Evolutionary conservation across 2,888 invertebrate species (phyloP).

Genomic region (Cristatella mucedo): DNA sequence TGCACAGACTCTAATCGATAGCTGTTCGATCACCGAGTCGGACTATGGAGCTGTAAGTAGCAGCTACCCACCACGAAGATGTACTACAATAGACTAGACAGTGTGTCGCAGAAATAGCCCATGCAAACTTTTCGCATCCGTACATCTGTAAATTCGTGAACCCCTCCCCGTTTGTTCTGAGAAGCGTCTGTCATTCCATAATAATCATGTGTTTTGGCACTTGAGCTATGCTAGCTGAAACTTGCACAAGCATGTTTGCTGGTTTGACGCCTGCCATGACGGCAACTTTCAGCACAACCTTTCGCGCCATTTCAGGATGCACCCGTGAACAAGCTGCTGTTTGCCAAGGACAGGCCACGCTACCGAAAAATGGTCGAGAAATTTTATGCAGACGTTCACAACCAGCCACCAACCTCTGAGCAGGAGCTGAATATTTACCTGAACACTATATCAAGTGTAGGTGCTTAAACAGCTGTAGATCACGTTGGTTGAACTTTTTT

Average conservation of each 20-base stretch:
- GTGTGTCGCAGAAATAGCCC: conserved; percentile 84
- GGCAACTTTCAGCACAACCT: too few species aligned
- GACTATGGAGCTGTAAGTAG: conserved; percentile 6
- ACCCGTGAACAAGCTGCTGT: conserved; percentile 91
- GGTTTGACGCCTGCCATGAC: too few species aligned
- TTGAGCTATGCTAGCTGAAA: too few species aligned
- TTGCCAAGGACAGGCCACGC: conserved; percentile 69
- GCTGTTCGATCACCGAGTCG: conserved; percentile 61
- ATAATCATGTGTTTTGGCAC: too few species aligned
- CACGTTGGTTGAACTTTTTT: background rate
- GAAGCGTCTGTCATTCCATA: too few species aligned
- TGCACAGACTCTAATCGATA: conserved; percentile 99
- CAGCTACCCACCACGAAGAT: conserved; percentile 37
- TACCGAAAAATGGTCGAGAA: conserved; percentile 31
- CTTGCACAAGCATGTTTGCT: too few species aligned
- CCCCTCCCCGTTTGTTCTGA: too few species aligned
- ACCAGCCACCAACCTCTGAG: conserved; percentile 90
- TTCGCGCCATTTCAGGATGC: conserved; percentile 51
- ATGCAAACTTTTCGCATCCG: too few species aligned
- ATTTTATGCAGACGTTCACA: conserved; percentile 43
- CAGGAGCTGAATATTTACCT: conserved; percentile 98
- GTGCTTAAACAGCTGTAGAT: conserved; percentile 40
- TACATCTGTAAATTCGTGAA: too few species aligned
- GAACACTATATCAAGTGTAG: conserved; percentile 74
- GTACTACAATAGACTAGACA: conserved; percentile 94